These are phyloP conservation scores for Drosophila sp. DNA, from an alignment of 1,140 invertebrate species.

Conservation along the genomic window DNA sequence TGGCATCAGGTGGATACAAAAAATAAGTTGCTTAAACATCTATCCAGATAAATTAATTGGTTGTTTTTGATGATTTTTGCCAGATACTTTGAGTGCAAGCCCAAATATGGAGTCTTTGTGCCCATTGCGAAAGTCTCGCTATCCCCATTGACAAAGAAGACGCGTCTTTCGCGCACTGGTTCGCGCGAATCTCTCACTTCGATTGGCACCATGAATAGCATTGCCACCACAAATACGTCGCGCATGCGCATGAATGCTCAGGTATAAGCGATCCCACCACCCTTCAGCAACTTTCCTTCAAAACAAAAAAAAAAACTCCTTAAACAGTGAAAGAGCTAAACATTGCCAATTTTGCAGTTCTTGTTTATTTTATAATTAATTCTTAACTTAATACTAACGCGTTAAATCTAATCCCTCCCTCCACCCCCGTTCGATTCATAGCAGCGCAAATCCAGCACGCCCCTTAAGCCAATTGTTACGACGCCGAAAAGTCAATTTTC, in stretches of 20 bases:
- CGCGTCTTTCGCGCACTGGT: conserved; percentile 88
- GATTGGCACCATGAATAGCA: conserved; percentile 88
- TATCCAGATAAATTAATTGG: too few species aligned
- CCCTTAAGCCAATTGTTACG: conserved; percentile 68
- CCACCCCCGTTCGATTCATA: conserved; percentile 29
- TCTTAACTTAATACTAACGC: conserved; percentile 62
- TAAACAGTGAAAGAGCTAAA: conserved; percentile 31
- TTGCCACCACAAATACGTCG: conserved; percentile 85
- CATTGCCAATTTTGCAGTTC: conserved; percentile 33
- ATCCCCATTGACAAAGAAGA: conserved; percentile 90
- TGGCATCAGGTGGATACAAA: conserved; percentile 88
- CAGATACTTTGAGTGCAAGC: conserved; percentile 97
- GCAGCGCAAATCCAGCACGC: conserved; percentile 81
- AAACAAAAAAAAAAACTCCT: conserved; percentile 21
- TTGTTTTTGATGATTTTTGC: conserved; percentile 34
- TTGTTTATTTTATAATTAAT: conserved; percentile 37
- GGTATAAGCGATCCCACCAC: conserved; percentile 67
- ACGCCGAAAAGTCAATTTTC: conserved; percentile 82
- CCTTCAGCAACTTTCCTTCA: conserved; percentile 10
- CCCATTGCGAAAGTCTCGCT: conserved; percentile 93
- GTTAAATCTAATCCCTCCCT: conserved; percentile 57
- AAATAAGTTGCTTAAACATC: too few species aligned
- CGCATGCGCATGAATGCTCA: conserved; percentile 82
- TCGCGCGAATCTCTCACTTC: conserved; percentile 94
- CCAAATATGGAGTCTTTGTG: conserved; percentile 96